Percentiles rank a stretch among this genome's conserved stretches.
These are phyloP conservation scores for Catharus ustulatus DNA, from an alignment of 2,797 vertebrate genomes.

Conservation along the genomic window DNA sequence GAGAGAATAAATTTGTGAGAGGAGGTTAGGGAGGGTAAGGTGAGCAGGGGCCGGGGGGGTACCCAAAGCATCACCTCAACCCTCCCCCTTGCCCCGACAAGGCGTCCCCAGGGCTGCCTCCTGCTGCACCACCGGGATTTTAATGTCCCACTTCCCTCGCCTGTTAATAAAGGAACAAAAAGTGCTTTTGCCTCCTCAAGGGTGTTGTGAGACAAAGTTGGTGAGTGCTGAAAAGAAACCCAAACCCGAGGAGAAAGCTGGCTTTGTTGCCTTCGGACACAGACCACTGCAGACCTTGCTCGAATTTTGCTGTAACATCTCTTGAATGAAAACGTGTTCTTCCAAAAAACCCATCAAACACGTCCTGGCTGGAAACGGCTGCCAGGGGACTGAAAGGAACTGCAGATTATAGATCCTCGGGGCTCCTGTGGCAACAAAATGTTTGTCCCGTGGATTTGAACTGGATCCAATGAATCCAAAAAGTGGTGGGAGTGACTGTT, in stretches of 20 bases:
- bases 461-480: neutral
- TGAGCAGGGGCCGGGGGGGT: neutral
- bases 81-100: accelerated
- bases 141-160: neutral
- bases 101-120: neutral
- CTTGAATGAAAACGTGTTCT: constrained; percentile 20
- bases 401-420: neutral
- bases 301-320: constrained; percentile 20
- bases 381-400: constrained; percentile 30
- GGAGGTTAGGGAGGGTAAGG: neutral
- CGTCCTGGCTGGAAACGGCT: neutral
- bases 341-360: neutral
- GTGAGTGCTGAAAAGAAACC: constrained; percentile 51
- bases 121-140: neutral
- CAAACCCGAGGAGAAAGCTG: constrained; percentile 33
- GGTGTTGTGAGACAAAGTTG: constrained; percentile 60
- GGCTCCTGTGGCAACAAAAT: neutral
- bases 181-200: constrained; percentile 9
- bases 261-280: constrained; percentile 42
- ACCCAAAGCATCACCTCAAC: neutral
- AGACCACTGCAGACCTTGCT: constrained; percentile 4
- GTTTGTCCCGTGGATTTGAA: neutral
- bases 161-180: constrained; percentile 46
- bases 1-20: neutral
- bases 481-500: neutral